Conservation (phyloP, 2,888 invertebrate species). For the Drosophila greeni region DNA sequence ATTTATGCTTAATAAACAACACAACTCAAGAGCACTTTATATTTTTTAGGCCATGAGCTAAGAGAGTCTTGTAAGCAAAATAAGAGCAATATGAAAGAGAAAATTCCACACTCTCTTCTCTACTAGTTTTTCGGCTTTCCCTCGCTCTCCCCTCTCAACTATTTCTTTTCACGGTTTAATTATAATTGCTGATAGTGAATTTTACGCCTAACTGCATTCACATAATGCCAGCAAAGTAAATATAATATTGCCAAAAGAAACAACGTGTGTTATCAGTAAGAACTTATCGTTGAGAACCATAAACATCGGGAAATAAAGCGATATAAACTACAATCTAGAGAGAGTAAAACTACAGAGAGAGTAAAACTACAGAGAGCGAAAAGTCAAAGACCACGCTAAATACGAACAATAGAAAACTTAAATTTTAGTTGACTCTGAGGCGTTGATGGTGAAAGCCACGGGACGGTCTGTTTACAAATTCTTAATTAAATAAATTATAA, state of each 20-base stretch:
- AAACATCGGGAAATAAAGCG: slow-evolving; percentile 3
- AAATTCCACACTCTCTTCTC: background rate
- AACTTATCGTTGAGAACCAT: slow-evolving; percentile 9
- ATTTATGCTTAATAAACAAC: background rate
- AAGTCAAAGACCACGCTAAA: background rate
- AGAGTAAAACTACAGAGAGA: background rate
- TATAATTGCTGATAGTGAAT: slow-evolving; percentile 9
- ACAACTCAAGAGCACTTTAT: too few relatives aligned
- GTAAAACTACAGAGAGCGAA: slow-evolving; percentile 1
- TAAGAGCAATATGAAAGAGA: slow-evolving; percentile 15
- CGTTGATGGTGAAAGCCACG: slow-evolving; percentile 30
- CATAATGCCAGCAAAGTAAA: slow-evolving; percentile 1
- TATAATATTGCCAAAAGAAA: slow-evolving; percentile 5
- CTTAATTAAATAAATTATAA: too few relatives aligned
- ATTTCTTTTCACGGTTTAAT: background rate
- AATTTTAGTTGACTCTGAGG: slow-evolving; percentile 51
- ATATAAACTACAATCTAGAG: background rate
- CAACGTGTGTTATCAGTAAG: slow-evolving; percentile 16
- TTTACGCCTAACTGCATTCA: slow-evolving; percentile 11
- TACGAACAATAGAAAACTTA: background rate
- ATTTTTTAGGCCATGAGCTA: background rate
- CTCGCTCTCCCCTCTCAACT: background rate
- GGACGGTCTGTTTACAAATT: background rate
- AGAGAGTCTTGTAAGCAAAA: background rate
- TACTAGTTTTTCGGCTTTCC: background rate